Evolutionary conservation across 2,797 vertebrate genomes (phyloP).

Genomic region (Parambassis ranga): DNA sequence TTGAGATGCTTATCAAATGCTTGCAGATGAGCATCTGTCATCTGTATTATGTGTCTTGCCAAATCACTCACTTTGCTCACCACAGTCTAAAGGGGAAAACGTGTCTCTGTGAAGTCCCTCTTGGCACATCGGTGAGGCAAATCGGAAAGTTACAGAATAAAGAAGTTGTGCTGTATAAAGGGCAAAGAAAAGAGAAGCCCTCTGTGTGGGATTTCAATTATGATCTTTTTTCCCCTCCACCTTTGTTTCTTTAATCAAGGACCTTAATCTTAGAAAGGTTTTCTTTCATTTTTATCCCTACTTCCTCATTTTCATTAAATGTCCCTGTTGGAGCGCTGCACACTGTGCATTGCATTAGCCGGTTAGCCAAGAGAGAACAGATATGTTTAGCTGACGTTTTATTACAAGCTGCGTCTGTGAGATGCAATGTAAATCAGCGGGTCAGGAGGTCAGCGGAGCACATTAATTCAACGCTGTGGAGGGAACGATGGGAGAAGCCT

Average conservation of each 20-base stretch:
- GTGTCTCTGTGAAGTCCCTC: constrained; percentile 26
- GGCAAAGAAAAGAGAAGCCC: constrained; percentile 43
- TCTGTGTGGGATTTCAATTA: constrained; percentile 71
- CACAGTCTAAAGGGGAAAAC: constrained; percentile 14
- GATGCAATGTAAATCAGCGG: constrained; percentile 74
- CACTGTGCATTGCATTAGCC: constrained; percentile 57
- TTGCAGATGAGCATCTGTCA: constrained; percentile 52
- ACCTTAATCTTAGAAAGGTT: constrained; percentile 70
- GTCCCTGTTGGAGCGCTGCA: constrained; percentile 64
- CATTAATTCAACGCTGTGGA: constrained; percentile 66
- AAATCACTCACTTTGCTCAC: constrained; percentile 43
- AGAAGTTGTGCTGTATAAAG: constrained; percentile 49
- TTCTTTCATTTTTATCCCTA: constrained; percentile 61
- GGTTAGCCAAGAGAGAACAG: constrained; percentile 52
- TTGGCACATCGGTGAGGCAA: constrained; percentile 17
- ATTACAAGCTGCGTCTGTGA: constrained; percentile 70
- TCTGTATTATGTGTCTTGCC: constrained; percentile 41
- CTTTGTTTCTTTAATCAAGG: constrained; percentile 73
- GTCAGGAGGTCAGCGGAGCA: constrained; percentile 67
- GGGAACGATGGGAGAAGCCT: constrained; percentile 56
- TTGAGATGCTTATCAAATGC: constrained; percentile 42
- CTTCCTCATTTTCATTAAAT: constrained; percentile 73
- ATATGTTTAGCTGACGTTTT: constrained; percentile 49
- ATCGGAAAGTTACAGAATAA: constrained; percentile 51
- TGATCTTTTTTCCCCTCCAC: constrained; percentile 49